Percentiles rank a stretch among this genome's conserved stretches.
Conservation (phyloP, 2,888 invertebrate genomes). For the Cephus runcator region DNA sequence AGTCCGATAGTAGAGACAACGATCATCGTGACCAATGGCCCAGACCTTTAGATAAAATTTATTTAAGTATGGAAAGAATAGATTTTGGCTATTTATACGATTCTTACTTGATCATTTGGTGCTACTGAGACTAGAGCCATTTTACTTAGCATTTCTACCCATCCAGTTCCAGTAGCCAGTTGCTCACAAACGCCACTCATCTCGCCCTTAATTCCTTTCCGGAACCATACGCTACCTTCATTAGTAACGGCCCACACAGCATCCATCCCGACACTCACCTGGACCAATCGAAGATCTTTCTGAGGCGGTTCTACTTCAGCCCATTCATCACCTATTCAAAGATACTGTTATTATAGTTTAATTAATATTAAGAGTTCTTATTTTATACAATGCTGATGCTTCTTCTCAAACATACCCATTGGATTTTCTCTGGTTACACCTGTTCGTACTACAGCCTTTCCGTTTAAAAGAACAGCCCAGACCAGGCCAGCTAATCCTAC, state of each 20-base stretch:
- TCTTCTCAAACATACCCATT: constrained; percentile 67
- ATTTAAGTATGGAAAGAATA: constrained; percentile 8
- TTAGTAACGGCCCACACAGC: constrained; percentile 82
- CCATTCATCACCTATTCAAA: constrained; percentile 76
- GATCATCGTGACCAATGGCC: constrained; percentile 85
- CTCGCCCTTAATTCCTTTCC: constrained; percentile 79
- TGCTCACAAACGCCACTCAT: constrained; percentile 80
- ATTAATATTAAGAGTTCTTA: background rate
- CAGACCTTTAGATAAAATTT: constrained; percentile 69
- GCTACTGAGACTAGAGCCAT: constrained; percentile 87
- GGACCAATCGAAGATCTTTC: constrained; percentile 76
- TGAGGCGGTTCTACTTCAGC: constrained; percentile 82
- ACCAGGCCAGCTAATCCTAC: constrained; percentile 88
- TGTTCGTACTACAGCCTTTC: constrained; percentile 82
- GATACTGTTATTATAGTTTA: background rate
- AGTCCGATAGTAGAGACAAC: constrained; percentile 82
- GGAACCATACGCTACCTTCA: constrained; percentile 88
- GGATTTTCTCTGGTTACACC: constrained; percentile 84
- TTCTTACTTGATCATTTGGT: constrained; percentile 80
- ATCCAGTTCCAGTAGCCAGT: constrained; percentile 82
- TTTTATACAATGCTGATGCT: background rate
- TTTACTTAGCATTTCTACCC: constrained; percentile 91
- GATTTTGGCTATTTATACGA: background rate
- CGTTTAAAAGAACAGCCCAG: constrained; percentile 89
- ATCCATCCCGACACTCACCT: constrained; percentile 85